Evolutionary conservation across 2,888 invertebrate genomes (phyloP).

Genomic region (Caenorhabditis sp.): DNA sequence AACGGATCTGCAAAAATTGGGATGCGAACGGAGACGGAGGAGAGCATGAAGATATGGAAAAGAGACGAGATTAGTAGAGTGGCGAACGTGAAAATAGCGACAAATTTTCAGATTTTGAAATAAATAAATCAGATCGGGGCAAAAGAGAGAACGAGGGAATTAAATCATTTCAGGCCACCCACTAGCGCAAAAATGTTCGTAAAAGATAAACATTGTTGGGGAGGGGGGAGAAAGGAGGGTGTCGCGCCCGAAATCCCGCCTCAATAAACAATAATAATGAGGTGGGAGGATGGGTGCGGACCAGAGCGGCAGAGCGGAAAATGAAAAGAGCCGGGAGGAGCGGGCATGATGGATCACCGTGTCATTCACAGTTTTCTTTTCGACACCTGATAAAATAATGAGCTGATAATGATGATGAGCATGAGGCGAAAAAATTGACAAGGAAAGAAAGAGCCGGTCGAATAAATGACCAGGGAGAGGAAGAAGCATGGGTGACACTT

Average conservation of each 20-base stretch:
- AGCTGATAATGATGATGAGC: not conserved
- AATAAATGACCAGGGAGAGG: constrained; percentile 7
- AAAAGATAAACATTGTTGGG: constrained; percentile 27
- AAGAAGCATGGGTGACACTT: too few species aligned
- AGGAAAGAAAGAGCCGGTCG: not conserved
- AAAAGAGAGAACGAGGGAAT: not conserved
- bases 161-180: not conserved
- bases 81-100: too few species aligned
- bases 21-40: constrained; percentile 11
- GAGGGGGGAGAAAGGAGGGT: constrained; percentile 20
- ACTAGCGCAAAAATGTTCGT: constrained; percentile 22
- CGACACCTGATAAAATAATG: constrained; percentile 51
- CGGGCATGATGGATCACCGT: constrained; percentile 46
- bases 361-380: constrained; percentile 50
- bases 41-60: not conserved
- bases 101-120: not conserved
- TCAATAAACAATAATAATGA: constrained; percentile 50
- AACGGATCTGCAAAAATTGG: constrained; percentile 38
- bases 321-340: not conserved
- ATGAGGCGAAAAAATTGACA: constrained; percentile 9
- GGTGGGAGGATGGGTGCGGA: constrained; percentile 13
- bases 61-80: too few species aligned
- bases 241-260: constrained; percentile 24
- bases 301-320: constrained; percentile 2
- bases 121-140: not conserved